These are phyloP conservation scores for Heterohyrax brucei DNA, from an alignment of 2,797 vertebrate species.

Conservation along the genomic window DNA sequence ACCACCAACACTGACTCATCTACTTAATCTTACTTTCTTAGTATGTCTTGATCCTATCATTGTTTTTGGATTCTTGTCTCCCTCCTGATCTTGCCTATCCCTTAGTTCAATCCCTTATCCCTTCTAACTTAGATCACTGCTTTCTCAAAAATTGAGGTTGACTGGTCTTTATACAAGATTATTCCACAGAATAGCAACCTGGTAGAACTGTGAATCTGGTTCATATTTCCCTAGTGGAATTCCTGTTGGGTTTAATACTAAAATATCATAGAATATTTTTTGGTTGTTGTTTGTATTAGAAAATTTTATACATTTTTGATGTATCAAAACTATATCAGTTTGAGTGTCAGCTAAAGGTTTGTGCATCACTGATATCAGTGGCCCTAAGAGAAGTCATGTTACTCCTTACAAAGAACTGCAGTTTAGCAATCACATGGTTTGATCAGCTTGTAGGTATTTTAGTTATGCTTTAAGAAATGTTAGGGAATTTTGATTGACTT, in stretches of 20 bases:
- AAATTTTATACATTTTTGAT: not conserved
- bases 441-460: not conserved
- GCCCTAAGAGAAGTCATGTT: not conserved
- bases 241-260: not conserved
- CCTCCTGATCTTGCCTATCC: not conserved
- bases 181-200: not conserved
- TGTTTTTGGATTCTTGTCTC: not conserved
- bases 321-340: not conserved
- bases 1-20: not conserved
- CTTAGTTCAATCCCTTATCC: not conserved
- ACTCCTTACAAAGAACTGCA: not conserved
- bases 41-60: not conserved
- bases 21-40: not conserved
- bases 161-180: not conserved
- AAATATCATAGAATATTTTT: not conserved
- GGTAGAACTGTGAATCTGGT: not conserved
- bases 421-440: not conserved
- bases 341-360: not conserved
- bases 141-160: not conserved
- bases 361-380: not conserved
- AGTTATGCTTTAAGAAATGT: conserved; percentile 17
- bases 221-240: not conserved
- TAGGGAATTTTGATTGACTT: not conserved
- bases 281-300: conserved; percentile 7
- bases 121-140: not conserved